Conservation (phyloP, 2,888 invertebrate genomes). For the Orchesellides sinensis region DNA sequence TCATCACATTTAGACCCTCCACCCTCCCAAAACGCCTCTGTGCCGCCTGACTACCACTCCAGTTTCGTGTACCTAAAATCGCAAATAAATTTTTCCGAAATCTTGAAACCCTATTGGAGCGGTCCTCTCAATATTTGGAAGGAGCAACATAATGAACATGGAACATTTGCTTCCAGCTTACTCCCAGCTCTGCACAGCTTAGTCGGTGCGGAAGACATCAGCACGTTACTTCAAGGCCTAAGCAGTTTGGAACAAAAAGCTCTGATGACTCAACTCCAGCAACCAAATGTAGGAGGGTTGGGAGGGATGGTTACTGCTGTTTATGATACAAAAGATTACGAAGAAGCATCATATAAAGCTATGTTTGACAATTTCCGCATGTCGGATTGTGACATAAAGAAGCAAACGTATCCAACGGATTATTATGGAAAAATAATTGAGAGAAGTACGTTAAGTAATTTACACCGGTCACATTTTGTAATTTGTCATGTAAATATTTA, state of each 20-base stretch:
- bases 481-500: neutral
- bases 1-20: neutral
- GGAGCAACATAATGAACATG: too few relatives aligned
- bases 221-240: neutral
- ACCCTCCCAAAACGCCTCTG: neutral
- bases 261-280: neutral
- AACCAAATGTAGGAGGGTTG: neutral
- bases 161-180: too few relatives aligned
- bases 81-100: too few relatives aligned
- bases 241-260: neutral
- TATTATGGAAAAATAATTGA: too few relatives aligned
- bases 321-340: too few relatives aligned
- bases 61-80: neutral
- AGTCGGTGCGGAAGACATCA: neutral
- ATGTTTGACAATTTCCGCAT: neutral
- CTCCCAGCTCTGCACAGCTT: neutral
- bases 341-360: too few relatives aligned
- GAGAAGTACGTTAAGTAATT: too few relatives aligned
- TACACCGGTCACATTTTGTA: neutral
- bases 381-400: neutral
- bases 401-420: too few relatives aligned
- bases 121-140: neutral
- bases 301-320: too few relatives aligned
- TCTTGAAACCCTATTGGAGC: neutral
- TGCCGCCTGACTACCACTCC: neutral